Evolutionary conservation across 1,140 invertebrate genomes (phyloP).

Genomic region (Coenobita brevimanus): DNA sequence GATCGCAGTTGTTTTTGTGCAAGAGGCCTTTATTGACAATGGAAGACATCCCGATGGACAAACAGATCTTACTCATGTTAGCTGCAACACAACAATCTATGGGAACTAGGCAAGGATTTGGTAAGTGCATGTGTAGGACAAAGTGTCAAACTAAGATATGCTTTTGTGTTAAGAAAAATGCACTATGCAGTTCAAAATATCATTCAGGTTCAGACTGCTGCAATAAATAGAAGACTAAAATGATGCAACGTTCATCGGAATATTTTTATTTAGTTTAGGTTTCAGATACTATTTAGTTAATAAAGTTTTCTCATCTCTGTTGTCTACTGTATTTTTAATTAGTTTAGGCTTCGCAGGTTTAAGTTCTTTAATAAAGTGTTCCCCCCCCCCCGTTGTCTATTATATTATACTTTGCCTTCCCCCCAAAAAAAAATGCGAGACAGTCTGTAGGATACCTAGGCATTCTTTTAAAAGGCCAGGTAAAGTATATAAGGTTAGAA

Average conservation of each 20-base stretch:
- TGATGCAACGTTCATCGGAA: neutral
- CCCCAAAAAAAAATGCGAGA: neutral
- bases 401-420: slow-evolving; percentile 22
- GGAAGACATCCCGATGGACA: neutral
- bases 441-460: slow-evolving; percentile 12
- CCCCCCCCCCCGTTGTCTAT: neutral
- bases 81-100: slow-evolving; percentile 1
- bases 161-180: slow-evolving; percentile 1
- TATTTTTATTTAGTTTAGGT: neutral
- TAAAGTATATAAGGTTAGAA: slow-evolving; percentile 17
- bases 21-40: neutral
- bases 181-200: slow-evolving; percentile 15
- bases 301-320: neutral
- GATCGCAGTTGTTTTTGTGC: neutral
- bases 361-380: neutral
- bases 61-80: neutral
- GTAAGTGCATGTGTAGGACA: neutral
- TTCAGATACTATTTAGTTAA: neutral
- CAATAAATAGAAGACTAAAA: slow-evolving; percentile 10
- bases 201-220: neutral
- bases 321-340: neutral
- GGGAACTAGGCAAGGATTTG: slow-evolving; percentile 1
- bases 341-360: neutral
- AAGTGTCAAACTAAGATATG: neutral
- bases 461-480: slow-evolving; percentile 19